Conservation (phyloP, 2,113 vertebrate species). For the Rhinichthys klamathensis region DNA sequence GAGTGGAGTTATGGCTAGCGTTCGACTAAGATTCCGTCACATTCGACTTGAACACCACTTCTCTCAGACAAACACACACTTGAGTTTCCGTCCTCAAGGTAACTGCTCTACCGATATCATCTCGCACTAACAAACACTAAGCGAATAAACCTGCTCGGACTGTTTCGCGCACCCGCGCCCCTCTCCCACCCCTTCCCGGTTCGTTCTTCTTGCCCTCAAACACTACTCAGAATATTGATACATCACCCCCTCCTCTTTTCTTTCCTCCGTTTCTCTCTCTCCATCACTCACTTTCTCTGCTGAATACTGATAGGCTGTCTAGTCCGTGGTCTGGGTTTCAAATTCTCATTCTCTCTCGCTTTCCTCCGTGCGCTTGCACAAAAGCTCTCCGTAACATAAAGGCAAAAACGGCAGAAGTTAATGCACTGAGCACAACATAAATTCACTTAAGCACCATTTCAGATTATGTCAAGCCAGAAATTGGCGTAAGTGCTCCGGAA, state of each 20-base stretch:
- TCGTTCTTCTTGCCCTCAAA: constrained; percentile 84
- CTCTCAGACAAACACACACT: constrained; percentile 37
- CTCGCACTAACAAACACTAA: constrained; percentile 51
- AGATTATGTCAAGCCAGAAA: constrained; percentile 79
- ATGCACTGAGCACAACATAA: constrained; percentile 80
- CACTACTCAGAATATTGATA: constrained; percentile 87
- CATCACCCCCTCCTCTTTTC: constrained; percentile 75
- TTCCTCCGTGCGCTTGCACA: constrained; percentile 35
- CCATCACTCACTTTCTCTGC: constrained; percentile 83
- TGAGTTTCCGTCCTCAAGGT: constrained; percentile 37
- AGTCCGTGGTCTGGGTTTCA: constrained; percentile 82
- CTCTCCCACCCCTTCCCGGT: constrained; percentile 71
- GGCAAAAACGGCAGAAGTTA: constrained; percentile 75
- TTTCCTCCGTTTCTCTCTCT: constrained; percentile 65
- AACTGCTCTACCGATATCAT: constrained; percentile 15
- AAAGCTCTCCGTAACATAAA: constrained; percentile 55
- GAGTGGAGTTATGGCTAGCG: constrained; percentile 42
- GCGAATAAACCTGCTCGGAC: constrained; percentile 76
- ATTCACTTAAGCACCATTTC: constrained; percentile 81
- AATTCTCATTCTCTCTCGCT: constrained; percentile 71
- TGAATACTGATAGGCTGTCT: constrained; percentile 86
- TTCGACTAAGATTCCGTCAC: constrained; percentile 80
- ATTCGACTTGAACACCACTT: constrained; percentile 40
- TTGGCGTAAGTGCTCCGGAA: constrained; percentile 69
- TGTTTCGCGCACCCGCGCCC: constrained; percentile 36